Evolutionary conservation across 2,113 vertebrate genomes (phyloP), one percentile per base, ranked within the genome.

Genomic region (Percina caprodes): DNA sequence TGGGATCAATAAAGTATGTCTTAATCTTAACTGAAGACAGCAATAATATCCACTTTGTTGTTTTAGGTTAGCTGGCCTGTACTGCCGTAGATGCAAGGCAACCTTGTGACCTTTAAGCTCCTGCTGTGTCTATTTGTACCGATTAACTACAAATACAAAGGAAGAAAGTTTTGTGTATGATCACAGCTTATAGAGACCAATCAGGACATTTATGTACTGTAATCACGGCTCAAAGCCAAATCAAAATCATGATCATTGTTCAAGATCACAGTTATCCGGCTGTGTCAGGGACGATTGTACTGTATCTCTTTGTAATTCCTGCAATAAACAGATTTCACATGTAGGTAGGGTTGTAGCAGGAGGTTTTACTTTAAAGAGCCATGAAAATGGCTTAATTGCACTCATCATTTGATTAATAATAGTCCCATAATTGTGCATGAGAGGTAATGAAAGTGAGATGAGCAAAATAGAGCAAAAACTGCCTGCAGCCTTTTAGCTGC

Each of bases 401-500:
- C 69, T 74, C 60, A 65, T 79, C 48, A 45, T 80, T 48, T 79
- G 69, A 74, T 82, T 61, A 62, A 55, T 71, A 65, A 56, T 63
- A 79, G 69, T 78, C 66, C 78, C 55, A 39, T 77, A 62, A 74
- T 59, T 51, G 51, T 74, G 52, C 54, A 24, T 65, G 51, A 65
- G 45, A 65, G 66, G 80, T 83, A 86, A 84, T 75, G 73, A 79
- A 48, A 69, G 72, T 58, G 48, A 68, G 33, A 6, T 55, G 18
- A 67, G 45, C 6, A 30, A 69, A 33, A 26, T 23, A 48, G 56
- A 77, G 52, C 14, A 42, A 54, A 80, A 6, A 33, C 35, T 33
- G 73, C 82, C 66, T 79, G 76, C 65, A 85, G 77, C 73, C 74
- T 76, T 69, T 84, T 61, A 70, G 52, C 61, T 62, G 15, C 48